Evolutionary conservation across 2,888 invertebrate species (phyloP).

Genomic region (Cheilosia scutellata): DNA sequence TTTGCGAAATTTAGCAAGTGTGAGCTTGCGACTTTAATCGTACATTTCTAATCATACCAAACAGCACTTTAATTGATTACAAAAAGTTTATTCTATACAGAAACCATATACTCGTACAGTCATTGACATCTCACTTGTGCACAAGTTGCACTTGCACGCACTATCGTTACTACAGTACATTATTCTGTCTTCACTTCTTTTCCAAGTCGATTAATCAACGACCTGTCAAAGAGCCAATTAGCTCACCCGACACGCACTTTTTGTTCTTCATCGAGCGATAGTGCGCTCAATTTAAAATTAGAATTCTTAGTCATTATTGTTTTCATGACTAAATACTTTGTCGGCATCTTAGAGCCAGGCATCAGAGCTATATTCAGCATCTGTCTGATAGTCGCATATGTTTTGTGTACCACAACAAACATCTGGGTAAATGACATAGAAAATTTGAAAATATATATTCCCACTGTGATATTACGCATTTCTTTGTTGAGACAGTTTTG

Average conservation of each 20-base stretch:
- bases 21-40: too few species aligned
- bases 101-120: not conserved
- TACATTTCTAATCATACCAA: too few species aligned
- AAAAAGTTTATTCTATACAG: too few species aligned
- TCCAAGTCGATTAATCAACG: conserved; percentile 38
- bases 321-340: conserved; percentile 63
- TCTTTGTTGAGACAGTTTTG: conserved; percentile 5
- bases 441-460: conserved; percentile 30
- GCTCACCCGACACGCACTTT: conserved; percentile 36
- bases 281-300: conserved; percentile 60
- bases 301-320: conserved; percentile 57
- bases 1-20: too few species aligned
- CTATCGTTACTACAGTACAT: not conserved
- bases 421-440: conserved; percentile 54
- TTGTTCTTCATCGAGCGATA: conserved; percentile 20
- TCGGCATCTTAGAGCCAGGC: conserved; percentile 45
- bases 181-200: not conserved
- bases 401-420: conserved; percentile 7
- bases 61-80: too few species aligned
- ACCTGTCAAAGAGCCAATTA: conserved; percentile 60
- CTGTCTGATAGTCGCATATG: conserved; percentile 3
- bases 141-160: not conserved
- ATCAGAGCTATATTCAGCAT: conserved; percentile 34
- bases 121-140: not conserved
- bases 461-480: conserved; percentile 20